These are phyloP conservation scores for Phylloscopus trochiloides DNA, from an alignment of 2,113 vertebrate species.

Conservation along the genomic window DNA sequence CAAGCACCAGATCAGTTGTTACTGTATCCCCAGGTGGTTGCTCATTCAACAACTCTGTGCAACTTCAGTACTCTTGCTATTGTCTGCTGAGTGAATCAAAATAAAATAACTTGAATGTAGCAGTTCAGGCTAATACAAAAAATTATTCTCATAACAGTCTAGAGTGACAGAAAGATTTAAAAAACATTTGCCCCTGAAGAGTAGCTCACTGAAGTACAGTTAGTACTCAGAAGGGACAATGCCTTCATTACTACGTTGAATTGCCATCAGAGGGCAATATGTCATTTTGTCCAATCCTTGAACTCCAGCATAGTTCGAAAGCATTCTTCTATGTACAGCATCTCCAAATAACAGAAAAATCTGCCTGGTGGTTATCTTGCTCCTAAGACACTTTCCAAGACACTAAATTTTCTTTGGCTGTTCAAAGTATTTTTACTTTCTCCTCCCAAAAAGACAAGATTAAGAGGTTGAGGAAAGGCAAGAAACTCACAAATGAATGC, in stretches of 20 bases:
- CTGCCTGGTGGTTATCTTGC: not conserved
- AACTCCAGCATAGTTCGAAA: not conserved
- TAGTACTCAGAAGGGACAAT: not conserved
- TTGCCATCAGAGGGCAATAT: not conserved
- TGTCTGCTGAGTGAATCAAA: not conserved
- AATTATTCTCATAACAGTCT: not conserved
- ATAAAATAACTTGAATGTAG: not conserved
- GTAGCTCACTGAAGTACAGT: not conserved
- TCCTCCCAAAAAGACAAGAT: not conserved
- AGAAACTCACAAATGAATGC: not conserved
- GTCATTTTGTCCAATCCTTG: not conserved
- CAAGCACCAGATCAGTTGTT: not conserved
- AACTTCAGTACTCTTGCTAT: not conserved
- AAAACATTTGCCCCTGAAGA: not conserved
- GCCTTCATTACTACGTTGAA: not conserved
- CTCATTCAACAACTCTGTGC: not conserved
- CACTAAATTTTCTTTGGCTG: not conserved
- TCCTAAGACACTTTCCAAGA: not conserved
- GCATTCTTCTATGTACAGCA: not conserved
- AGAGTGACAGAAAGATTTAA: not conserved
- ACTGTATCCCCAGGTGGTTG: fast-evolving
- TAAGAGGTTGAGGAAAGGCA: not conserved
- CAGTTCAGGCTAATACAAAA: not conserved
- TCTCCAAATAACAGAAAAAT: not conserved
- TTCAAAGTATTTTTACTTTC: not conserved